These are phyloP conservation scores for Pachyrhynchus sulphureomaculatus DNA, from an alignment of 1,140 invertebrate species.

Conservation along the genomic window DNA sequence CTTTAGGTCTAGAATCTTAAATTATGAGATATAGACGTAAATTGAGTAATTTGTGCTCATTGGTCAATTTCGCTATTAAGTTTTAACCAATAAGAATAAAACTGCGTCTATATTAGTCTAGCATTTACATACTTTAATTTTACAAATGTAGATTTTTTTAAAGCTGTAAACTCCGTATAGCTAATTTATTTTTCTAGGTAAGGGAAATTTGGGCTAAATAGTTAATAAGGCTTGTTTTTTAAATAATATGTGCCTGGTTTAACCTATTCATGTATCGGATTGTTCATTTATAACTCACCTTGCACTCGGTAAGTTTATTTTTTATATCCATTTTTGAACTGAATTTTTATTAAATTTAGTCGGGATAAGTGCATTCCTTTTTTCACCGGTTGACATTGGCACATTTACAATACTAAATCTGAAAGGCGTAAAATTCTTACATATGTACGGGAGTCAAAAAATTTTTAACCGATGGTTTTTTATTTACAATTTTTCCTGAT, in stretches of 20 bases:
- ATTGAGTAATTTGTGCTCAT: not conserved
- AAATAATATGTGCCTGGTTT: slow-evolving; percentile 6
- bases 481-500: too few relatives aligned
- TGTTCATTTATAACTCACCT: slow-evolving; percentile 19
- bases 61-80: too few relatives aligned
- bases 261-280: slow-evolving; percentile 3
- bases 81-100: too few relatives aligned
- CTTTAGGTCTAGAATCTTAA: not conserved
- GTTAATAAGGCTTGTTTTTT: slow-evolving; percentile 3
- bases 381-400: too few relatives aligned
- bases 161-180: not conserved
- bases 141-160: slow-evolving; percentile 3
- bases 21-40: not conserved
- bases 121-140: not conserved
- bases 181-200: slow-evolving; percentile 1
- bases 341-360: not conserved
- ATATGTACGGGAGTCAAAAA: too few relatives aligned
- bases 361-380: too few relatives aligned
- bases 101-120: not conserved
- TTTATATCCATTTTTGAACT: not conserved
- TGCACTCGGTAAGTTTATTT: slow-evolving; percentile 10
- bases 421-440: too few relatives aligned
- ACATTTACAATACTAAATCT: too few relatives aligned
- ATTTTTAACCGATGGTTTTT: too few relatives aligned
- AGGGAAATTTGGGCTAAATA: slow-evolving; percentile 4